Percentiles rank a stretch among this genome's conserved stretches.
Conservation (phyloP, 2,113 vertebrate species). For the Lanius ludovicianus region DNA sequence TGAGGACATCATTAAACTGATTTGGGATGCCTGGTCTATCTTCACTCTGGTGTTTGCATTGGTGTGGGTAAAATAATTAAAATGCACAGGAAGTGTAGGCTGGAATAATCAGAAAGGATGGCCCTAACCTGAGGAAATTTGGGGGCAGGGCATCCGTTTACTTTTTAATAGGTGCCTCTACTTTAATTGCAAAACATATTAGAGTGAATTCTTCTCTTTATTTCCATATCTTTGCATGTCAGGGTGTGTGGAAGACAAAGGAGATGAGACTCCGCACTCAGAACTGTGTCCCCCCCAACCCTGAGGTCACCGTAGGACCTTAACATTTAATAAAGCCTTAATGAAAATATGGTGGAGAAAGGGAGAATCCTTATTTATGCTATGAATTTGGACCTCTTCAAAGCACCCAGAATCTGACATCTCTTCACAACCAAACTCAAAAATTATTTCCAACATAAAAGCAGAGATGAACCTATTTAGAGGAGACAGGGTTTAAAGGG, state of each 20-base stretch:
- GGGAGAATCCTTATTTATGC: not conserved
- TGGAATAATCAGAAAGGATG: not conserved
- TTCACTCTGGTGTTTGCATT: not conserved
- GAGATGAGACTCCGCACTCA: not conserved
- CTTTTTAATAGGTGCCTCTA: not conserved
- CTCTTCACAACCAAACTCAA: not conserved
- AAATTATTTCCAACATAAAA: not conserved
- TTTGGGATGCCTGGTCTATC: constrained; percentile 12
- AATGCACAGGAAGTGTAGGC: not conserved
- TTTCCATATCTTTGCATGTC: fast-evolving
- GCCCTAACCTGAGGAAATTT: not conserved
- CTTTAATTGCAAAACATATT: not conserved
- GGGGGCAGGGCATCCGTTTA: not conserved
- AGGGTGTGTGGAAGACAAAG: not conserved
- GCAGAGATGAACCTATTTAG: not conserved
- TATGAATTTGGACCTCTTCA: not conserved
- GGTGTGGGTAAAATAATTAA: constrained; percentile 7
- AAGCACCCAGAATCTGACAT: not conserved
- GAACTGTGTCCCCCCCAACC: not conserved
- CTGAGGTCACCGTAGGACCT: not conserved
- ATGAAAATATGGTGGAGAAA: not conserved
- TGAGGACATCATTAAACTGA: constrained; percentile 45
- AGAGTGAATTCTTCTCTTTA: not conserved
- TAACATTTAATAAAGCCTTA: not conserved
- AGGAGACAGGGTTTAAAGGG: not conserved